A percentile compares a stretch with the other conserved stretches of the same genome.
These are phyloP conservation scores for Sebastes alutus DNA, from an alignment of 2,797 vertebrate genomes.

Conservation along the genomic window DNA sequence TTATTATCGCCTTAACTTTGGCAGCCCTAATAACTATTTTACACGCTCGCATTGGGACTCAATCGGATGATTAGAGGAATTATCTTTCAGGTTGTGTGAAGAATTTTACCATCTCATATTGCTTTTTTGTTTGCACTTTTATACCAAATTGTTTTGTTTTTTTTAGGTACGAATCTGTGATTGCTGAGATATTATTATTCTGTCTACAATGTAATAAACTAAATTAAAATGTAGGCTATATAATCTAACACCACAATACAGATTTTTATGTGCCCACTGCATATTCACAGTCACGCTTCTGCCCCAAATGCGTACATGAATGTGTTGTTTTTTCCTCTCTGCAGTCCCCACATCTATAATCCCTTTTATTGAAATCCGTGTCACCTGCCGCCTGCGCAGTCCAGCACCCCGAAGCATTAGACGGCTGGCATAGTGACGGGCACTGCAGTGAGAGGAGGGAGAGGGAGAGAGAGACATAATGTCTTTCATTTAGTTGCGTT, in stretches of 20 bases:
- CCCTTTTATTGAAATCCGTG: constrained; percentile 87
- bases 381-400: constrained; percentile 85
- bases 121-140: not conserved
- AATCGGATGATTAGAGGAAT: not conserved
- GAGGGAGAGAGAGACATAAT: constrained; percentile 30
- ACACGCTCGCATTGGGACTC: not conserved
- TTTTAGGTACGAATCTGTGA: not conserved
- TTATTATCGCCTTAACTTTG: too few relatives aligned
- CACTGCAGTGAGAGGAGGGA: constrained; percentile 64
- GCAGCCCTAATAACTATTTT: not conserved
- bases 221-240: not conserved
- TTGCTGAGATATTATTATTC: not conserved
- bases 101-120: not conserved
- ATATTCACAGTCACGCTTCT: constrained; percentile 37
- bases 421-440: constrained; percentile 77
- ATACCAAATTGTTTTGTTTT: not conserved
- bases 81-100: not conserved
- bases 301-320: constrained; percentile 47
- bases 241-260: not conserved
- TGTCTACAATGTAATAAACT: not conserved
- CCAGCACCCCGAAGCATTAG: constrained; percentile 81
- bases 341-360: constrained; percentile 83
- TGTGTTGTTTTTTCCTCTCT: constrained; percentile 71
- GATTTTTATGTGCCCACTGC: not conserved
- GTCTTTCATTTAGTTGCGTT: constrained; percentile 51